A percentile compares a stretch with the other conserved stretches of the same genome.
Conservation (phyloP, 53 echinoderm and acorn worm species). For the Henricia sp. region DNA sequence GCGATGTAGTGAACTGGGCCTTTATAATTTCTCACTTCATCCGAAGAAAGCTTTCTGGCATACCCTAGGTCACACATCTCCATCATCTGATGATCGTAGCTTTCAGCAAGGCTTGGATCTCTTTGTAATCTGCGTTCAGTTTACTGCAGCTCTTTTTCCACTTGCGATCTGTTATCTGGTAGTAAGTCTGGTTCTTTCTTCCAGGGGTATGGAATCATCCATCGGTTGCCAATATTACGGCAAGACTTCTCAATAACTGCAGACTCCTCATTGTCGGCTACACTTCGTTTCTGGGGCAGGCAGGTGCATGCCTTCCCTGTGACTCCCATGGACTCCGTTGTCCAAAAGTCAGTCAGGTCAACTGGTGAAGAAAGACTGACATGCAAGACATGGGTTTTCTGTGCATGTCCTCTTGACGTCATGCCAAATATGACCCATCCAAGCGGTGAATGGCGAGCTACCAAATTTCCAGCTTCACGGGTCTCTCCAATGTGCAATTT, state of each 20-base stretch:
- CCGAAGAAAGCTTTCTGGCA: slow-evolving; percentile 58
- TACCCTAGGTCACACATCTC: slow-evolving; percentile 71
- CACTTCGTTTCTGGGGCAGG: slow-evolving; percentile 22
- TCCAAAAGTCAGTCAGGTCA: slow-evolving; percentile 60
- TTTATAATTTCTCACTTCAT: slow-evolving; percentile 45
- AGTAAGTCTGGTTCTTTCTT: slow-evolving; percentile 54
- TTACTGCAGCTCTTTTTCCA: slow-evolving; percentile 41
- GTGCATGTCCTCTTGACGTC: not conserved
- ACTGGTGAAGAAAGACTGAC: slow-evolving; percentile 48
- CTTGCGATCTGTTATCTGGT: slow-evolving; percentile 67
- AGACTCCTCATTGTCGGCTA: slow-evolving; percentile 39
- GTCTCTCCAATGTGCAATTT: slow-evolving; percentile 47
- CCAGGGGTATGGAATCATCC: slow-evolving; percentile 77
- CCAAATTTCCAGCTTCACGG: slow-evolving; percentile 28
- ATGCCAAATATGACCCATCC: slow-evolving; percentile 70
- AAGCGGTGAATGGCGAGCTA: slow-evolving; percentile 54
- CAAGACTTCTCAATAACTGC: slow-evolving; percentile 55
- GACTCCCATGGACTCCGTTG: slow-evolving; percentile 60
- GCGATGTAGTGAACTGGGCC: not conserved
- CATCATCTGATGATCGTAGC: slow-evolving; percentile 63
- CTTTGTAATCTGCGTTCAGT: slow-evolving; percentile 67
- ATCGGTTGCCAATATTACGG: slow-evolving; percentile 60
- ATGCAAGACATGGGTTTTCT: slow-evolving; percentile 35
- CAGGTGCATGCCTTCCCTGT: slow-evolving; percentile 26
- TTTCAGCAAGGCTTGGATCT: slow-evolving; percentile 58